Base-by-base conservation (phyloP, 2,797 vertebrate genomes). In the Rhinogobio ventralis region DNA sequence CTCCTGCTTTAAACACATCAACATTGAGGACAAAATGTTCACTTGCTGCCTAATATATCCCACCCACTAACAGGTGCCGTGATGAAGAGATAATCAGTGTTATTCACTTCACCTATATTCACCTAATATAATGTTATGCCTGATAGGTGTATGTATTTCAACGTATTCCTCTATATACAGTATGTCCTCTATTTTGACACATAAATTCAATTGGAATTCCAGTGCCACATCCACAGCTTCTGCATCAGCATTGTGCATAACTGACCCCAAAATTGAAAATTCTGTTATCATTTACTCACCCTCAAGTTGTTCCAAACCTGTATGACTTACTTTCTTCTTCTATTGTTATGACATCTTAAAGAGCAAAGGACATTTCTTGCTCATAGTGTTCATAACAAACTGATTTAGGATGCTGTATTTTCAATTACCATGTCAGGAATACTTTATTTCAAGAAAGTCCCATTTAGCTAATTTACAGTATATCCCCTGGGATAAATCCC, bases 391-490 rank as follows among this genome's bases (percentile, higher is more conserved):
- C 20, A 75, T 55, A 67, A 30, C 64, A 67, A 20, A 68, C 28
- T 25, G 19, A 80, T 80, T 80, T 80, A 80, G 60, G 55, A 60
- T 3, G 4, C 62, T 66, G 33, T 81, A 60, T 46, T 71, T 71
- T 67, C 68, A 67, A 23, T 51, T 67, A 51, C 45, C 20, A 19
- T 36, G 64, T 68, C 20, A 68, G 62, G 42, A 68, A 39, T 15
- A 15, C 53, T 78, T 62, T 78, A 19, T 78, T 42, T 60, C 19
- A 66, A 66, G 19, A 19, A 55, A 71, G 49, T 33, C 39, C 19
- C 25, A 60, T 57, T 72, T 46, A 30, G 51, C 53, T 81, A 53
- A 71, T 42, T 42, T 42, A 42, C 67, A 14, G 17, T 11, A 11
- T 72, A 55, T 20, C 49, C 15, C 33, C 3, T 28, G 3, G 36